These are phyloP conservation scores for Caretta caretta DNA, from an alignment of 2,113 vertebrate genomes.

Conservation along the genomic window DNA sequence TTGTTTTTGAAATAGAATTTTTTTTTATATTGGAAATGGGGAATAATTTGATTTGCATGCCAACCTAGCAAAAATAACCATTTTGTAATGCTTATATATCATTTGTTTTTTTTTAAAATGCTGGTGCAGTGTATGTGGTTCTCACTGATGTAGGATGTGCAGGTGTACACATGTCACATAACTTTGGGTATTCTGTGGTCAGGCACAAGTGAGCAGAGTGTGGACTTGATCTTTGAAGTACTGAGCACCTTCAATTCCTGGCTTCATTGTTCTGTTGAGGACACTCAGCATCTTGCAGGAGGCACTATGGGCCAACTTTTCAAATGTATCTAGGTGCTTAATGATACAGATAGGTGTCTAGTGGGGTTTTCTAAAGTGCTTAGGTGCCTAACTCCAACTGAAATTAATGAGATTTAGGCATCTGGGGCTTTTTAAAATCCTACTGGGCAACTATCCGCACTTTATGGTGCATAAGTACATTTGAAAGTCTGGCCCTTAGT, in stretches of 20 bases:
- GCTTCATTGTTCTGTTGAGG: background rate
- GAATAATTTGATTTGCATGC: background rate
- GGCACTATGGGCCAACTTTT: background rate
- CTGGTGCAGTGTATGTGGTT: background rate
- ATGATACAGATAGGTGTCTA: background rate
- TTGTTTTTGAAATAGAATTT: background rate
- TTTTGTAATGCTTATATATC: rapidly evolving
- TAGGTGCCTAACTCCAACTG: background rate
- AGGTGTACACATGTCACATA: rapidly evolving
- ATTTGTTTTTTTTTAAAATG: background rate
- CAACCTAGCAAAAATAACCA: background rate
- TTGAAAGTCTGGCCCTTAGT: background rate
- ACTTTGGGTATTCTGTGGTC: background rate
- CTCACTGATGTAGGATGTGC: rapidly evolving
- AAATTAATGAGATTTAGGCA: background rate
- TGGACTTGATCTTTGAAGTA: background rate
- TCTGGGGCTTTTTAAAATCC: background rate
- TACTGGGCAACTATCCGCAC: background rate
- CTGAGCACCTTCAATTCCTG: rapidly evolving
- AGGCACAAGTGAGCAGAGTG: background rate
- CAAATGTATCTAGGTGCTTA: background rate
- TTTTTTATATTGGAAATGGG: rapidly evolving
- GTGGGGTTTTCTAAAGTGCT: background rate
- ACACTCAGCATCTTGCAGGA: background rate
- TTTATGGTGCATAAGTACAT: background rate